Evolutionary conservation across 1,140 invertebrate species (phyloP).

Genomic region (Triops longicaudatus): DNA sequence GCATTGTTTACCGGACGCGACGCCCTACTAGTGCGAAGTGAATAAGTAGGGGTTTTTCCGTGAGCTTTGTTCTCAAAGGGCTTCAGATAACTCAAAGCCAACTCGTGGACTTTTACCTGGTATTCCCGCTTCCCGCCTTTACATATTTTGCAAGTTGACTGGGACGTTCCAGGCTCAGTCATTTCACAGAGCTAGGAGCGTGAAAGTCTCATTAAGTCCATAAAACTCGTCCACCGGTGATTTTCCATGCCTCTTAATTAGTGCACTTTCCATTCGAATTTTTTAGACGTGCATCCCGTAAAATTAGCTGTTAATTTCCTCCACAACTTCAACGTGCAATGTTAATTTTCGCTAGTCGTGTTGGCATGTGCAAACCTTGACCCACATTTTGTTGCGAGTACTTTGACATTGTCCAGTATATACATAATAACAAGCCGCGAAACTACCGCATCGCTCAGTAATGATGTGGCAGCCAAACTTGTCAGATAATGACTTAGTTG

Average conservation of each 20-base stretch:
- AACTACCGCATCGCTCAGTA: slow-evolving; percentile 2
- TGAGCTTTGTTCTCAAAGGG: background rate
- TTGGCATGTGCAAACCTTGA: background rate
- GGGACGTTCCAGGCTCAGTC: background rate
- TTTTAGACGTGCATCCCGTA: too few relatives aligned
- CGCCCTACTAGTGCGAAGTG: background rate
- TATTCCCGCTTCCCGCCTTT: background rate
- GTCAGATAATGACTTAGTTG: slow-evolving; percentile 30
- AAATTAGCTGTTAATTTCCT: too few relatives aligned
- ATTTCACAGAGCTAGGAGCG: background rate
- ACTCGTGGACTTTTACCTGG: background rate
- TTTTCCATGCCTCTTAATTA: background rate
- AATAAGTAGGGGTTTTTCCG: background rate
- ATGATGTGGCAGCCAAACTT: slow-evolving; percentile 30
- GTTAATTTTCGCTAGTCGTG: too few relatives aligned
- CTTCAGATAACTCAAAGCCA: background rate
- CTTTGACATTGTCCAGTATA: background rate
- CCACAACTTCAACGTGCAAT: too few relatives aligned
- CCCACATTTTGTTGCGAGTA: background rate
- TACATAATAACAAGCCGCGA: background rate
- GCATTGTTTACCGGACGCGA: slow-evolving; percentile 1
- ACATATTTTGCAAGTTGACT: background rate
- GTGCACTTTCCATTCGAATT: background rate
- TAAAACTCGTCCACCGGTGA: background rate
- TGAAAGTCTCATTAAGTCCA: background rate